These are phyloP conservation scores for Drosophila borealis DNA, from an alignment of 2,888 invertebrate genomes.

Conservation along the genomic window DNA sequence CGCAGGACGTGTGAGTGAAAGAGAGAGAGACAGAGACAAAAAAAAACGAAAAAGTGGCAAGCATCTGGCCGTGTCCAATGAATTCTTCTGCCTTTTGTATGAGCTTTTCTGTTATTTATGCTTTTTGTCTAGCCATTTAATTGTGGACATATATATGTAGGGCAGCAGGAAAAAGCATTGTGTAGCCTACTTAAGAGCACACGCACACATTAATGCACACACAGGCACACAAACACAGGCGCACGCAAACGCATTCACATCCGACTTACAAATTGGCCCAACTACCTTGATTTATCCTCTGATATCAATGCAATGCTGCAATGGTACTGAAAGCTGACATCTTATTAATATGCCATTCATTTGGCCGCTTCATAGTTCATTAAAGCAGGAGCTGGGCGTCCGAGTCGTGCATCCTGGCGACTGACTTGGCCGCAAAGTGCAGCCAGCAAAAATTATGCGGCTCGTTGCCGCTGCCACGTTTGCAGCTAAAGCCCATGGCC, in stretches of 20 bases:
- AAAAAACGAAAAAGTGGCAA: background rate
- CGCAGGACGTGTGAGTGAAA: conserved; percentile 19
- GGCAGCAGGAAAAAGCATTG: conserved; percentile 8
- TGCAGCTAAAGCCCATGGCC: conserved; percentile 20
- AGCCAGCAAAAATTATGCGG: conserved; percentile 78
- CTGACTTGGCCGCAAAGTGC: conserved; percentile 74
- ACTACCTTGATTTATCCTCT: conserved; percentile 72
- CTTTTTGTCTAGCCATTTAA: conserved; percentile 61
- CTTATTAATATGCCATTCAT: conserved; percentile 81
- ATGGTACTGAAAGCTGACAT: conserved; percentile 66
- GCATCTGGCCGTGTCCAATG: conserved; percentile 8
- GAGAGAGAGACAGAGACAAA: conserved; percentile 15
- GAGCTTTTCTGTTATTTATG: conserved; percentile 66
- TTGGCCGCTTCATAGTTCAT: conserved; percentile 77
- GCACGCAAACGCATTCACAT: conserved; percentile 23
- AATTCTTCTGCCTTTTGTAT: conserved; percentile 23
- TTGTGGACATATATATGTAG: conserved; percentile 23
- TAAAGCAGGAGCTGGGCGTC: conserved; percentile 63
- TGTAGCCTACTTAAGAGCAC: conserved; percentile 30
- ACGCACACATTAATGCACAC: conserved; percentile 5
- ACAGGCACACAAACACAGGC: conserved; percentile 7
- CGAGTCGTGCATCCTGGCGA: conserved; percentile 51
- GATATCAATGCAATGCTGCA: conserved; percentile 61
- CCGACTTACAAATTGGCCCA: conserved; percentile 69
- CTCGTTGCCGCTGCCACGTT: conserved; percentile 70